Evolutionary conservation across 2,113 vertebrate species (phyloP).

Genomic region (Thinocorus orbignyianus): DNA sequence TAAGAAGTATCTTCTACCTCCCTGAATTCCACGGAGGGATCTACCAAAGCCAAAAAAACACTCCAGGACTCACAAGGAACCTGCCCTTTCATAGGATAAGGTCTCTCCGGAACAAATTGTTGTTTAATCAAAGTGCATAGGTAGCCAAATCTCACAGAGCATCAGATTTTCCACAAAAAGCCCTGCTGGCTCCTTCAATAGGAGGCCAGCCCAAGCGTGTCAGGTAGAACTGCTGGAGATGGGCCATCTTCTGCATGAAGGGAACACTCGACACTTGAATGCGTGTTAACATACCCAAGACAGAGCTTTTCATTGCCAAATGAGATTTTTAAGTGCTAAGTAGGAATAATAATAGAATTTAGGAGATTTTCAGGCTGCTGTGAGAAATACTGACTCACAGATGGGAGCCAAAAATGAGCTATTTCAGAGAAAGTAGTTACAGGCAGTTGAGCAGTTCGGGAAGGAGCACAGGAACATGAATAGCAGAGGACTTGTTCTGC

Average conservation of each 20-base stretch:
- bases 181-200: background rate
- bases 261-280: background rate
- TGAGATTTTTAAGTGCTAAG: background rate
- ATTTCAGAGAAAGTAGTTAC: background rate
- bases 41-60: background rate
- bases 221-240: background rate
- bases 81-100: background rate
- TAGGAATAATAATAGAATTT: background rate
- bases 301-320: background rate
- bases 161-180: background rate
- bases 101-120: background rate
- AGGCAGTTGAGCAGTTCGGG: background rate
- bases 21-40: background rate
- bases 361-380: background rate
- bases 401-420: background rate
- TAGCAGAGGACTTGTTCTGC: background rate
- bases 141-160: background rate
- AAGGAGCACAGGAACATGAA: background rate
- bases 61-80: rapidly evolving
- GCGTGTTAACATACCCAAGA: background rate
- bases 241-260: background rate
- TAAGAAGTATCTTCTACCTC: background rate
- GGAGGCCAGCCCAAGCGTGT: rapidly evolving
- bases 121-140: background rate
- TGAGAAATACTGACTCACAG: background rate